Conservation (phyloP, 2,113 vertebrate genomes). For the Egretta garzetta region DNA sequence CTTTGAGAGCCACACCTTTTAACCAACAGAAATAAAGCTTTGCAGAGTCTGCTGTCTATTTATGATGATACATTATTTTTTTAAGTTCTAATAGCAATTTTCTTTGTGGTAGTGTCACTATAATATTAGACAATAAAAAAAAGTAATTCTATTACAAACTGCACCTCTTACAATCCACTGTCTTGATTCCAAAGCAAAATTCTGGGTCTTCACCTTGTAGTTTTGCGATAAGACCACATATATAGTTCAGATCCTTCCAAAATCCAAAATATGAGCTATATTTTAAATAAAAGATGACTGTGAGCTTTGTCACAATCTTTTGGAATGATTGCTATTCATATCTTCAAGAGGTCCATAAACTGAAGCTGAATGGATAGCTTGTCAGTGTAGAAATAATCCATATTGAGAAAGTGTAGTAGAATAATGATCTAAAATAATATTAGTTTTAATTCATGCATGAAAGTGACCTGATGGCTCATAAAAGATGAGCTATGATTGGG, state of each 20-base stretch:
- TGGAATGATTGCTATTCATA: neutral
- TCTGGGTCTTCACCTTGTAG: neutral
- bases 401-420: neutral
- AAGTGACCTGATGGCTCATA: neutral
- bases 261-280: neutral
- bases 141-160: neutral
- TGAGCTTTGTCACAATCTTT: neutral
- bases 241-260: neutral
- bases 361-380: neutral
- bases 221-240: neutral
- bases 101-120: neutral
- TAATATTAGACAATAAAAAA: neutral
- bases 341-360: neutral
- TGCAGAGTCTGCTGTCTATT: neutral
- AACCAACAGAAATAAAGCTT: neutral
- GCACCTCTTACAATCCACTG: neutral
- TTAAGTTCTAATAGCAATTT: neutral
- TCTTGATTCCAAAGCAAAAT: neutral
- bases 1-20: neutral
- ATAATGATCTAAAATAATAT: neutral
- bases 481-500: neutral
- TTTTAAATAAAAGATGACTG: neutral
- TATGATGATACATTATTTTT: neutral
- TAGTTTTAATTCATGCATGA: slow-evolving; percentile 14
- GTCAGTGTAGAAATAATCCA: neutral